These are phyloP conservation scores for Puntigrus tetrazona DNA, from an alignment of 2,113 vertebrate species.

Conservation along the genomic window DNA sequence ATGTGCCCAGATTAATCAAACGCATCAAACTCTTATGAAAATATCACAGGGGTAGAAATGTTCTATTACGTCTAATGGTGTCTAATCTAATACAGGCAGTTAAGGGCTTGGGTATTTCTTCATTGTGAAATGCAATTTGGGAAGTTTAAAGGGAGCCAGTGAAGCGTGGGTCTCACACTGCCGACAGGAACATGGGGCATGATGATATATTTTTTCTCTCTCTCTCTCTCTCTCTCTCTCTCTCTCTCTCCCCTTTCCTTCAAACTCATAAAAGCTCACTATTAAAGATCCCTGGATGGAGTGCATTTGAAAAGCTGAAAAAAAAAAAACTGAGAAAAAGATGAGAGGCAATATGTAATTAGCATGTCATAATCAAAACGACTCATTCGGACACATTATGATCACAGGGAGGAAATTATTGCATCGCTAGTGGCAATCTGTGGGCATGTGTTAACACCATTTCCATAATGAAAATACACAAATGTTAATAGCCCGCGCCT, in stretches of 20 bases:
- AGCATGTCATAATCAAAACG: conserved; percentile 99
- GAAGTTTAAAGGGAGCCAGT: conserved; percentile 99
- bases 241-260: conserved; percentile 61
- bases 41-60: conserved; percentile 92
- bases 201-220: conserved; percentile 78
- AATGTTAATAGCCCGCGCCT: conserved; percentile 97
- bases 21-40: conserved; percentile 98
- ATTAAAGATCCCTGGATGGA: conserved; percentile 97
- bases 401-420: conserved; percentile 98
- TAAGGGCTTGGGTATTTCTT: conserved; percentile 98
- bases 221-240: conserved; percentile 61
- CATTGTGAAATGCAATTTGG: conserved; percentile 98
- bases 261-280: conserved; percentile 97
- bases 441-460: conserved; percentile 98
- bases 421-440: conserved; percentile 98
- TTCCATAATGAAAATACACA: conserved; percentile 99
- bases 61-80: conserved; percentile 99
- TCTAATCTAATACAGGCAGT: conserved; percentile 99
- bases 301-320: conserved; percentile 79
- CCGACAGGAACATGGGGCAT: conserved; percentile 95
- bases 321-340: conserved; percentile 52
- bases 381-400: conserved; percentile 99
- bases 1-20: conserved; percentile 99
- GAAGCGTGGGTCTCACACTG: conserved; percentile 91
- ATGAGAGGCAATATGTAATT: conserved; percentile 98